Evolutionary conservation across 2,888 invertebrate species (phyloP), one percentile per base, ranked within the genome.

Genomic region (Choristoneura rosaceana): DNA sequence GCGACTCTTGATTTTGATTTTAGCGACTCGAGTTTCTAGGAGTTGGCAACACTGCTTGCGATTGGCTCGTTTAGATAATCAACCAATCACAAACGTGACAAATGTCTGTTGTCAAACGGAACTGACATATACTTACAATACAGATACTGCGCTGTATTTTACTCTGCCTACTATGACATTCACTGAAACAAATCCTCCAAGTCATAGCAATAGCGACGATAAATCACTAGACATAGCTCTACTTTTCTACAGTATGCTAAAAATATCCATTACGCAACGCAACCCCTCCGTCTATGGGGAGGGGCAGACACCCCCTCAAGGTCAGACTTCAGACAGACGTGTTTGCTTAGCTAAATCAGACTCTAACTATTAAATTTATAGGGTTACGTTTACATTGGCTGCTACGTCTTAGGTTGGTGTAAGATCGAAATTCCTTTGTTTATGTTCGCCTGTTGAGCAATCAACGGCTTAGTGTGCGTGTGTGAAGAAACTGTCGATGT

Each of bases 241-340:
- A 70, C 73, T 74, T 75, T 70, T 79, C 74, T 78, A 75, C 73
- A 79, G 82, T 82, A 84, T 67, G 71, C 62, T 89, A 89, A 90
- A 91, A 90, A 90, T 90, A 90, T 88, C 87, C 88, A 88, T 90
- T 91, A 91, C 91, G 89, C 86, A 90, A 90, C 86, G 87, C 90
- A 86, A 84, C 82, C 78, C 83, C 83, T 85, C 85, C 78, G 73
- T 71, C 76, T 75, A 76, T 77, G 82, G 80, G 78, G 82, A 84
- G 78, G 79, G 77, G 84, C 84, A 90, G 89, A 89, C 90, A 79
- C 86, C 87, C 84, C 77, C 81, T 84, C 91, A 93, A 92, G 93
- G 93, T 93, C 93, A 89, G 75, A 69, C 81, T 74, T 82, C 79
- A 85, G 86, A 83, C 87, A 68, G 69, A 75, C 66, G 74, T 15